Evolutionary conservation across 1,140 invertebrate genomes (phyloP), one percentile per base, ranked within the genome.

Genomic region (Oppia nitens): DNA sequence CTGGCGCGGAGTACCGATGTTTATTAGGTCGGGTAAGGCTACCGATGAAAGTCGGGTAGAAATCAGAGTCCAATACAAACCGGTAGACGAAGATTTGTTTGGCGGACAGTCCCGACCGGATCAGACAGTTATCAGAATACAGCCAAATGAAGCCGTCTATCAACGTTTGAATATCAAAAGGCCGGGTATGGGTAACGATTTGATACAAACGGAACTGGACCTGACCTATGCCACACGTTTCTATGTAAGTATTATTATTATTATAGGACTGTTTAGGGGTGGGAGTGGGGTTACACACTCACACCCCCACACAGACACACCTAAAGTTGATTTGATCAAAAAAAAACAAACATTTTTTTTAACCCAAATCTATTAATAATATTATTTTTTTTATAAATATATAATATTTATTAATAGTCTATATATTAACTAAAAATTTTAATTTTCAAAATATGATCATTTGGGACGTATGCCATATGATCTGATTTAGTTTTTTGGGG

Each of bases 1-100:
- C 57, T 78, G 77, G 77, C 74, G 76, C 53, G 77, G 76, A 26
- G 77, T 78, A 3, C 77, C 77, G 27, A 79, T 78, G 64, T 75
- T 78, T 55, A 64, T 78, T 0, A 69, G 74, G 48, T 75, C 74
- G 66, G 76, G 77, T 48, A 78, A 78, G 71, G 77, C 77, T 27
- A 62, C 77, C 24, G 77, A 79, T 67, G 76, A 78, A 59, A 66
- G 74, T 14, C 79, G 79, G 64, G 74, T 76, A 14, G 77, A 78
- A 64, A 72, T 79, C 0, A 68, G 77, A 17, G 69, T 78, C 26
- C 77, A 79, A 66, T 78, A 77, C 68, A 71, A 70, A 29, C 73
- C 75, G 62, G 73, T 71, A 25, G 59, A 64, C 26, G 75, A 73
- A 4, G 72, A 76, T 62, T 75, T 78, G 40, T 78, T 78, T 59